phyloP scores from a whole-genome alignment of 2,797 vertebrate species.

The Forpus xanthops region DNA sequence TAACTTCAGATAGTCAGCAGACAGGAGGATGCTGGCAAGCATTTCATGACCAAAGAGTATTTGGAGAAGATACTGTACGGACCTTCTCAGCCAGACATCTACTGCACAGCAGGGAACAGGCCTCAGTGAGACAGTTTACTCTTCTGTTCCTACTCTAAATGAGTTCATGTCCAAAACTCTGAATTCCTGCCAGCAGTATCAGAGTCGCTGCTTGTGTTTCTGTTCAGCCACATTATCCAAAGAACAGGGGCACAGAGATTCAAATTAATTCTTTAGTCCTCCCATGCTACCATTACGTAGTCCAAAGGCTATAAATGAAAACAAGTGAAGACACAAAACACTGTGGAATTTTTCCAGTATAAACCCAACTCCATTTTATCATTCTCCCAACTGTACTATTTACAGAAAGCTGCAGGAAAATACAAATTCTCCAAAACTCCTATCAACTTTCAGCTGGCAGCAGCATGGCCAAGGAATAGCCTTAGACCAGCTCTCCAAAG shows the following conservation, averaged over 20 bases:
- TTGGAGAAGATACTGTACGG: background rate
- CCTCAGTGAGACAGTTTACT: constrained; percentile 25
- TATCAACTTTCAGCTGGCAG: background rate
- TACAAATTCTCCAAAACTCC: background rate
- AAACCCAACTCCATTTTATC: background rate
- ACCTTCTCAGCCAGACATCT: constrained; percentile 23
- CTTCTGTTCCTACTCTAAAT: constrained; percentile 47
- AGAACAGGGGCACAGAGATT: constrained; percentile 31
- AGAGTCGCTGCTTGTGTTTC: constrained; percentile 34
- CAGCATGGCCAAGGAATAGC: background rate
- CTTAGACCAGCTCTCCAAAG: background rate
- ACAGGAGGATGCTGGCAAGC: background rate
- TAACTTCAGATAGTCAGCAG: background rate
- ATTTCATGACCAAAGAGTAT: background rate
- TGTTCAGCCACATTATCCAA: constrained; percentile 27
- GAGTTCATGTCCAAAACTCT: constrained; percentile 42
- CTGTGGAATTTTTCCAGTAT: background rate
- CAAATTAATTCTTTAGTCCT: constrained; percentile 36
- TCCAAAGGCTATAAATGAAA: background rate
- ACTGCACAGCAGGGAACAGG: constrained; percentile 38
- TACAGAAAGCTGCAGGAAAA: background rate
- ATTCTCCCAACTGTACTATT: background rate
- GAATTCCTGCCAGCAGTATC: constrained; percentile 52
- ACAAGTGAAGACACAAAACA: background rate
- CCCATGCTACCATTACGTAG: background rate